Evolutionary conservation across 53 echinoderm and acorn worm genomes (phyloP).

Genomic region (Pentamera pediparva): DNA sequence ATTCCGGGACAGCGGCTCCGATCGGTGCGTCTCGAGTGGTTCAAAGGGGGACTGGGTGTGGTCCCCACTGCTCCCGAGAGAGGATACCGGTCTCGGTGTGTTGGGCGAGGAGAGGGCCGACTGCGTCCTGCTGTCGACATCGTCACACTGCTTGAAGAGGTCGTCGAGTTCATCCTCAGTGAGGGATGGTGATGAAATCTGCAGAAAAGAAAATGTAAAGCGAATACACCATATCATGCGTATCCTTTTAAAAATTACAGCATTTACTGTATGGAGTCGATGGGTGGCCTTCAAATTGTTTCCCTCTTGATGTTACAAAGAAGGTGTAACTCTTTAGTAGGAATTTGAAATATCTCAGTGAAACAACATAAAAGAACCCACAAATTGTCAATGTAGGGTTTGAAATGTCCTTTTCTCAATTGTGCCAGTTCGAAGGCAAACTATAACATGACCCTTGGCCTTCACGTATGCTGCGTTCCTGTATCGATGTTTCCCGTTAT

Average conservation of each 20-base stretch:
- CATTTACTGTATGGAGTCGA: neutral
- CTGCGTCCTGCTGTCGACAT: constrained; percentile 76
- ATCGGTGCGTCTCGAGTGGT: neutral
- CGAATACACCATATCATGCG: neutral
- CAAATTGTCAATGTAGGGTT: neutral
- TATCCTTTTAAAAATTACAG: neutral
- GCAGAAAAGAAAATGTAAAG: neutral
- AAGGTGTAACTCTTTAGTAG: no score
- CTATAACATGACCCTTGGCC: no score
- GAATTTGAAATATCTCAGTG: neutral
- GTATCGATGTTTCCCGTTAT: no score
- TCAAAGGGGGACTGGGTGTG: no score
- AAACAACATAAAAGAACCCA: neutral
- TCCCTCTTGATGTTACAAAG: no score
- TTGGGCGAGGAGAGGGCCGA: constrained; percentile 70
- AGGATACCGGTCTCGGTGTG: constrained; percentile 12
- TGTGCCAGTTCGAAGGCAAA: no score
- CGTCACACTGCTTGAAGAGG: constrained; percentile 69
- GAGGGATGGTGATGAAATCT: constrained; percentile 85
- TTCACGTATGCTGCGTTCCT: no score
- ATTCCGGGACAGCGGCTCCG: constrained; percentile 58
- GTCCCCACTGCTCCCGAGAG: neutral
- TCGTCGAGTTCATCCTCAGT: constrained; percentile 61
- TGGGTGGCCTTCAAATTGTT: no score
- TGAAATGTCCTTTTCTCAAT: no score